phyloP scores from a whole-genome alignment of 2,797 vertebrate genomes.

The Sebastiscus albofasciatus region DNA sequence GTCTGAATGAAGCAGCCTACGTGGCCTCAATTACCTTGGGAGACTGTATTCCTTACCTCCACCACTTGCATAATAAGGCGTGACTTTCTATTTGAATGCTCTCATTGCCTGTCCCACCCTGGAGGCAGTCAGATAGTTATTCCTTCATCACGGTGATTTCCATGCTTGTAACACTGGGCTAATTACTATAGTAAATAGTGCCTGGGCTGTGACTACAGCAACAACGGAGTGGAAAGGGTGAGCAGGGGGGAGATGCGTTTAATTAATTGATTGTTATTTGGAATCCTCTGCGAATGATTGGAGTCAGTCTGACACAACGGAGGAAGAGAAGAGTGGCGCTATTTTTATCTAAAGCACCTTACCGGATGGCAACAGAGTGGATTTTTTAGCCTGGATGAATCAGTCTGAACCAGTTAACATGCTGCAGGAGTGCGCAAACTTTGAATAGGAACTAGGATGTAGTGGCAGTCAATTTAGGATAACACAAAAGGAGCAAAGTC shows the following conservation, averaged over 20 bases:
- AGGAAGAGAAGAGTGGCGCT: slow-evolving; percentile 13
- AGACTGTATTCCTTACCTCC: slow-evolving; percentile 55
- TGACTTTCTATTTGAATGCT: slow-evolving; percentile 66
- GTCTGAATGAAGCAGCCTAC: slow-evolving; percentile 44
- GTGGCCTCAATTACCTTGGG: slow-evolving; percentile 69
- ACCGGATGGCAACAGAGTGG: slow-evolving; percentile 20
- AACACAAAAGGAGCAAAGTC: slow-evolving; percentile 17
- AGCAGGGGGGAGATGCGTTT: slow-evolving; percentile 62
- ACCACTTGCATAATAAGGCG: slow-evolving; percentile 60
- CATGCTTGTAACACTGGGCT: slow-evolving; percentile 67
- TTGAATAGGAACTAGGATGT: neutral
- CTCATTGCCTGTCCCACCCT: slow-evolving; percentile 67
- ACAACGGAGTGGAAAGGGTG: slow-evolving; percentile 49
- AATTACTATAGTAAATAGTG: slow-evolving; percentile 77
- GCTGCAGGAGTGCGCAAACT: slow-evolving; percentile 2
- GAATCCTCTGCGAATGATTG: slow-evolving; percentile 39
- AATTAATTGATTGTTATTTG: slow-evolving; percentile 68
- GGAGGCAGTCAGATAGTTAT: slow-evolving; percentile 65
- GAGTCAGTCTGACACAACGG: slow-evolving; percentile 44
- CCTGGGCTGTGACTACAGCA: slow-evolving; percentile 56
- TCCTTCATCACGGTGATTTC: slow-evolving; percentile 75
- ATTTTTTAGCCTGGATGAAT: slow-evolving; percentile 23
- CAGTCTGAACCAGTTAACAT: slow-evolving; percentile 1
- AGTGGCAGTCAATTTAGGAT: slow-evolving; percentile 20
- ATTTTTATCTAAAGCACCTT: slow-evolving; percentile 44